A percentile compares a stretch with the other conserved stretches of the same genome.
phyloP scores from a whole-genome alignment of 2,797 vertebrate genomes.

The Coregonus sp. region DNA sequence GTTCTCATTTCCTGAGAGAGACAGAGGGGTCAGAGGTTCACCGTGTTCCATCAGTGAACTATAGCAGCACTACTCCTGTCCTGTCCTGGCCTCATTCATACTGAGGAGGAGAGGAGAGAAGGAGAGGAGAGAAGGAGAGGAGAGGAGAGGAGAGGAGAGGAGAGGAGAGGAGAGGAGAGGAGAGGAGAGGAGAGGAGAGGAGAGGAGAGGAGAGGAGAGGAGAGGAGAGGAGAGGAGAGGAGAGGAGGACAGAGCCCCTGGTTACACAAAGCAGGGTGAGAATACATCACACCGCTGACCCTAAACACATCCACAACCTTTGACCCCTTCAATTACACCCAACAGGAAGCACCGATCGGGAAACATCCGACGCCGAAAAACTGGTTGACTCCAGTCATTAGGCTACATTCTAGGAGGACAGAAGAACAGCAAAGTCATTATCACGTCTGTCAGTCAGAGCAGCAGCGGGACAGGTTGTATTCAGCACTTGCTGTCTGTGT shows the following conservation, averaged over 20 bases:
- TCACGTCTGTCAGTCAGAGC: not conserved
- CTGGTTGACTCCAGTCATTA: not conserved
- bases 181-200: constrained; percentile 8
- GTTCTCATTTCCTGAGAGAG: constrained; percentile 46
- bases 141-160: constrained; percentile 4
- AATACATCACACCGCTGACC: constrained; percentile 44
- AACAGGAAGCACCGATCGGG: constrained; percentile 7
- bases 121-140: constrained; percentile 7
- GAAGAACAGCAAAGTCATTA: constrained; percentile 12
- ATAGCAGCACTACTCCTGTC: constrained; percentile 46
- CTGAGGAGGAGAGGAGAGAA: not conserved
- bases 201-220: constrained; percentile 8
- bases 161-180: constrained; percentile 2
- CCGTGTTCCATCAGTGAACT: constrained; percentile 13
- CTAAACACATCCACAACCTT: constrained; percentile 46
- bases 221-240: constrained; percentile 3
- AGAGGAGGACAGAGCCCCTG: not conserved
- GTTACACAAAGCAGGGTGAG: not conserved
- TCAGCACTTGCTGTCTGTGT: not conserved
- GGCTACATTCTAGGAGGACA: not conserved
- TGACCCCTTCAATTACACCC: constrained; percentile 42
- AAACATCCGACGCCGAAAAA: constrained; percentile 30
- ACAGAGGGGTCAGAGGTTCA: constrained; percentile 44
- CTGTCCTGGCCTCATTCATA: constrained; percentile 27
- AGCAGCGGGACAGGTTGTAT: not conserved